These are phyloP conservation scores for Emys orbicularis DNA, from an alignment of 2,797 vertebrate species.

Conservation along the genomic window DNA sequence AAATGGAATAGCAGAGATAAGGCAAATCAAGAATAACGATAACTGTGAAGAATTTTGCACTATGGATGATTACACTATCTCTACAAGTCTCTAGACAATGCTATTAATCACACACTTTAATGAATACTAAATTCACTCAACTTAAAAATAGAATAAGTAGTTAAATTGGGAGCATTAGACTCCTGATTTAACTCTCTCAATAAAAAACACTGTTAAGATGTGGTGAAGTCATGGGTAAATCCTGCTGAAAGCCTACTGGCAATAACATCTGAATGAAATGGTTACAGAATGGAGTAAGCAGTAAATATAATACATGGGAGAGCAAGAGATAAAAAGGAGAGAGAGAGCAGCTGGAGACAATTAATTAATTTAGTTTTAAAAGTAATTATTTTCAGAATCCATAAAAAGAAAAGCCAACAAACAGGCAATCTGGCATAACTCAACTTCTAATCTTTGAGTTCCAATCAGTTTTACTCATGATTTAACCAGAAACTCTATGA, in stretches of 20 bases:
- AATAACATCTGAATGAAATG: neutral
- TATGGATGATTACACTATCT: neutral
- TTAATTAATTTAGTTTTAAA: neutral
- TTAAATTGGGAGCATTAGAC: neutral
- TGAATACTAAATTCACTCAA: neutral
- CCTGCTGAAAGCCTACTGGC: conserved; percentile 8
- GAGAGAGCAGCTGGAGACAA: neutral
- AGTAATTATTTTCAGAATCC: neutral
- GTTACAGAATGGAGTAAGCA: neutral
- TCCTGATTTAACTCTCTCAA: neutral
- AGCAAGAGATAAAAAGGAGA: neutral
- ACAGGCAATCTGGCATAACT: neutral
- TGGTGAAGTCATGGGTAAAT: conserved; percentile 7
- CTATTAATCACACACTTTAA: neutral
- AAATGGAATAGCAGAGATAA: neutral
- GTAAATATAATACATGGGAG: neutral
- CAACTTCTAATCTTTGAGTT: neutral
- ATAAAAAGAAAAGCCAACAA: neutral
- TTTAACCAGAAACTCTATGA: neutral
- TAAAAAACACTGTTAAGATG: neutral
- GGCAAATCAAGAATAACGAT: neutral
- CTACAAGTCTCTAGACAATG: neutral
- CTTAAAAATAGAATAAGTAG: neutral
- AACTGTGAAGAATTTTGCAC: neutral
- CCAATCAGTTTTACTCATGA: neutral